Conservation (phyloP, 2,888 invertebrate species). For the Andricus curvator region DNA sequence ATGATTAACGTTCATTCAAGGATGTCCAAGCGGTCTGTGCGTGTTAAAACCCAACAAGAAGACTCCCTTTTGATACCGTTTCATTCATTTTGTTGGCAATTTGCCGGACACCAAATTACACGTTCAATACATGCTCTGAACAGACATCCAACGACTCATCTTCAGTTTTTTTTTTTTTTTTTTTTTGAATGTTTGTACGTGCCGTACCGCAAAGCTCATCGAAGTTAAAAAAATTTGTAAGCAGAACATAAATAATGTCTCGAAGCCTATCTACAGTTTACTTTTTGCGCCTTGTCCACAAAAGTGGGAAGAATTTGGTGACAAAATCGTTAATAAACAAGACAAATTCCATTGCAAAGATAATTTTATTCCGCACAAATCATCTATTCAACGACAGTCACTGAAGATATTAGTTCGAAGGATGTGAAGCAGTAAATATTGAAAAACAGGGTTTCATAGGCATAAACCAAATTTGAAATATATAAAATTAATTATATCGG, state of each 20-base stretch:
- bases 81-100: conserved; percentile 59
- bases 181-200: neutral
- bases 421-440: too few species aligned
- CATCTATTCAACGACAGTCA: too few species aligned
- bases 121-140: conserved; percentile 49
- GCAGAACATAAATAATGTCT: neutral
- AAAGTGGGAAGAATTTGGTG: too few species aligned
- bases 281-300: too few species aligned
- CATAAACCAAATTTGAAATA: too few species aligned
- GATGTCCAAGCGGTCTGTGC: conserved; percentile 58
- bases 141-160: neutral
- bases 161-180: neutral
- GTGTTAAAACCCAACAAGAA: conserved; percentile 58
- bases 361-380: too few species aligned
- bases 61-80: conserved; percentile 45
- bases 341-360: too few species aligned
- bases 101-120: conserved; percentile 47
- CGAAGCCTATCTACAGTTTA: neutral
- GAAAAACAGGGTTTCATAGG: too few species aligned
- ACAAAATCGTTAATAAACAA: too few species aligned
- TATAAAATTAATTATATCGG: too few species aligned
- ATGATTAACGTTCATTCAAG: conserved; percentile 69
- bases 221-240: neutral
- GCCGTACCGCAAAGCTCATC: too few species aligned
- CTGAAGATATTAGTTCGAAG: too few species aligned